phyloP scores from a whole-genome alignment of 2,888 invertebrate species.

The Melanchra persicariae region DNA sequence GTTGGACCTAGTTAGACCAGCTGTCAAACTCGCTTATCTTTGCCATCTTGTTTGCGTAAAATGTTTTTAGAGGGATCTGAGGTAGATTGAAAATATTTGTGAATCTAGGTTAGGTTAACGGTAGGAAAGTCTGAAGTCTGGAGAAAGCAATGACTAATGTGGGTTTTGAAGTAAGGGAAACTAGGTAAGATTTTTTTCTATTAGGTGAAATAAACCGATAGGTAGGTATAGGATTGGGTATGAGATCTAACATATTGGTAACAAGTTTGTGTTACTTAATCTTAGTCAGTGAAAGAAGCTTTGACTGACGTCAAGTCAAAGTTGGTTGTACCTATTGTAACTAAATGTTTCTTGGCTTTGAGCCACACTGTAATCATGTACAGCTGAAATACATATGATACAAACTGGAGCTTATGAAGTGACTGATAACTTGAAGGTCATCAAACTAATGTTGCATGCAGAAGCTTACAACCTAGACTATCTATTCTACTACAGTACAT shows the following conservation, averaged over 20 bases:
- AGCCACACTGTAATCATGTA: neutral
- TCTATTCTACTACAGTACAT: neutral
- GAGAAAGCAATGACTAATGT: conserved; percentile 4
- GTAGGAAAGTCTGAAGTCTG: neutral
- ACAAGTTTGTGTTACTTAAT: conserved; percentile 1
- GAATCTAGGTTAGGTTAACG: conserved; percentile 52
- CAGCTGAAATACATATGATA: neutral
- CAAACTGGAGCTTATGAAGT: too few species aligned
- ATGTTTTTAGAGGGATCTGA: conserved; percentile 51
- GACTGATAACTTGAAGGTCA: too few species aligned
- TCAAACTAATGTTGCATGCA: neutral
- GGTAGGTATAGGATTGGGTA: neutral
- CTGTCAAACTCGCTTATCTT: conserved; percentile 68
- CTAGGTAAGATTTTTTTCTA: neutral
- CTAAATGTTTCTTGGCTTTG: neutral
- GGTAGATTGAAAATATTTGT: conserved; percentile 55
- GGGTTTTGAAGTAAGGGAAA: neutral
- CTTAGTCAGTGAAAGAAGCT: neutral
- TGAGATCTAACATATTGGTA: neutral
- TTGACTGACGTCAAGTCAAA: conserved; percentile 1
- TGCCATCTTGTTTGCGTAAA: conserved; percentile 62
- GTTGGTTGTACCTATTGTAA: neutral
- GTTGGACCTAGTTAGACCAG: conserved; percentile 64
- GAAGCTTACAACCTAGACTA: neutral
- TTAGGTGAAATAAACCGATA: neutral